Percentiles rank a stretch among this genome's conserved stretches.
phyloP scores from a whole-genome alignment of 2,113 vertebrate genomes.

The Xenus cinereus region DNA sequence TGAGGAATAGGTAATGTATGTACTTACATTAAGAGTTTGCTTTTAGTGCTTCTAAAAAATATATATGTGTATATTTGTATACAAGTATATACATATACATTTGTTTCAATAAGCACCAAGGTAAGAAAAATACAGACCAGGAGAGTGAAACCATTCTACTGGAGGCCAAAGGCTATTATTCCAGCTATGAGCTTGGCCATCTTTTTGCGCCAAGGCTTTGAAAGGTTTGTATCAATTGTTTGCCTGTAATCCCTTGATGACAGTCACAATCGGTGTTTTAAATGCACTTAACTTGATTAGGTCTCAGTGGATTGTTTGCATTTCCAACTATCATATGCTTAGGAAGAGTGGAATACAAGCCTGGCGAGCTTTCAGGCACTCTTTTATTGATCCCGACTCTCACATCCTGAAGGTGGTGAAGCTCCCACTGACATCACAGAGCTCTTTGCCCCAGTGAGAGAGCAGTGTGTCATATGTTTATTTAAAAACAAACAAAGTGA shows the following conservation, averaged over 20 bases:
- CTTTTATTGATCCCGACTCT: background rate
- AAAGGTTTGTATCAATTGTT: background rate
- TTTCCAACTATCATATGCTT: background rate
- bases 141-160: background rate
- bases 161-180: background rate
- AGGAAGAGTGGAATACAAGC: background rate
- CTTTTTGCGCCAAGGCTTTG: background rate
- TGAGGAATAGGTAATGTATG: fast-evolving
- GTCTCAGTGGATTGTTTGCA: background rate
- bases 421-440: background rate
- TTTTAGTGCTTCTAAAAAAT: background rate
- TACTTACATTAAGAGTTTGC: too few relatives aligned
- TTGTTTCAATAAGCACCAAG: background rate
- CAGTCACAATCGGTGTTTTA: background rate
- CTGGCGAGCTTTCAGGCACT: background rate
- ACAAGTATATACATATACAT: too few relatives aligned
- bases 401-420: background rate
- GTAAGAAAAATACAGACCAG: background rate
- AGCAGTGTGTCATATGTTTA: background rate
- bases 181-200: background rate
- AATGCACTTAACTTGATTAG: constrained; percentile 20
- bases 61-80: background rate
- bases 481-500: background rate
- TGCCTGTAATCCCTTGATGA: background rate
- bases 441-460: background rate